Base-by-base conservation (phyloP, 2,888 invertebrate species). In the Brachynemurus nebulosus region DNA sequence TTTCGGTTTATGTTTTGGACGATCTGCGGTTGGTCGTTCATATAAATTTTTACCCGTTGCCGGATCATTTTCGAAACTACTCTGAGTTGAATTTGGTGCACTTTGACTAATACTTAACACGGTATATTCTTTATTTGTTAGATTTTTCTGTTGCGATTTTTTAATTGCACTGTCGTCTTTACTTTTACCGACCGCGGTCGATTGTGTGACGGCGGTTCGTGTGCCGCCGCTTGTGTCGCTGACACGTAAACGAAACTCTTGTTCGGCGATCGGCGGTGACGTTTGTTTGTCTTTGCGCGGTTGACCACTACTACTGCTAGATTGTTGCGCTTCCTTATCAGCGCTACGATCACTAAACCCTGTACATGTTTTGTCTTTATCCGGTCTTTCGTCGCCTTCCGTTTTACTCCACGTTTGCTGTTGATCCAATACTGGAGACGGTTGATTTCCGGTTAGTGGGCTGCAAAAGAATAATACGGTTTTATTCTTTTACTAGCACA, bases 391-490 rank as follows among this genome's bases (percentile, higher is more conserved):
- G 17, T 25, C 38, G 14, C 25, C 40, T 19, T 20, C 14, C 20
- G 34, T 20, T 57, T 30, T 4, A n/a, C 42, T 45, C 55, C 56
- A 45, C 51, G 69, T 69, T 66, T 64, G 64, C 21, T 63, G 62
- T 48, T 63, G 63, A 46, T 64, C 64, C 49, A 63, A 52, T 34
- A 69, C 66, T 50, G 69, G 69, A 44, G 68, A 68, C 34, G 69
- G 69, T 23, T 69, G 69, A 51, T 66, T 67, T 55, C 69, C 67
- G 56, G 70, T 71, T 56, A 71, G 56, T 48, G 71, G 71, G 53
- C 71, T 71, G 54, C 47, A 59, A 63, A 36, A 33, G n/a, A n/a
- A n/a, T n/a, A n/a, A n/a, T n/a, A n/a, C n/a, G n/a, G n/a, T n/a
- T n/a, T n/a, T n/a, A n/a, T n/a, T n/a, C n/a, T n/a, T n/a, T n/a